Conservation (phyloP, 2,113 vertebrate genomes). For the Sturnira hondurensis region DNA sequence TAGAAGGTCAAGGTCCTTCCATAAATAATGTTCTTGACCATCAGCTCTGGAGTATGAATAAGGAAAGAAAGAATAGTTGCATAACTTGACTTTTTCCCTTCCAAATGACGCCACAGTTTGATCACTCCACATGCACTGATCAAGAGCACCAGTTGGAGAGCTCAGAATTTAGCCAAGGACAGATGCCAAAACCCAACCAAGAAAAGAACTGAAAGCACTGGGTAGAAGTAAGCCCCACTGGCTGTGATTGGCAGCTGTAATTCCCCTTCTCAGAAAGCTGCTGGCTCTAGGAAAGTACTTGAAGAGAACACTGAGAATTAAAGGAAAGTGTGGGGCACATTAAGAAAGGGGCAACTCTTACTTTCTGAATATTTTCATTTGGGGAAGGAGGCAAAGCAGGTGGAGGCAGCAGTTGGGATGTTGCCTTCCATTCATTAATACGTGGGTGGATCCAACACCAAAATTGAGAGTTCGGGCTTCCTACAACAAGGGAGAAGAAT, state of each 20-base stretch:
- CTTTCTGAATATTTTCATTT: slow-evolving; percentile 16
- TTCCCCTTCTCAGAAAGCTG: neutral
- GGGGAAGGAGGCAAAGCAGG: neutral
- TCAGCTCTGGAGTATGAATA: neutral
- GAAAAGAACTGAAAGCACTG: neutral
- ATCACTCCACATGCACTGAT: neutral
- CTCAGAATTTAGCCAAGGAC: neutral
- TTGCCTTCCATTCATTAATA: neutral
- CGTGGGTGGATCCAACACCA: neutral
- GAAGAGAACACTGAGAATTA: neutral
- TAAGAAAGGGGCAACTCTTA: neutral
- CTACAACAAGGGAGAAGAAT: neutral
- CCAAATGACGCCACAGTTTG: neutral
- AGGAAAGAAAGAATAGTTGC: neutral
- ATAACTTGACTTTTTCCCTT: slow-evolving; percentile 8
- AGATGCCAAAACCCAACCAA: neutral
- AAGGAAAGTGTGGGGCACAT: neutral
- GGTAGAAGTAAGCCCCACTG: neutral
- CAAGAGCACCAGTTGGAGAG: neutral
- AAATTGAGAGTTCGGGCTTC: neutral
- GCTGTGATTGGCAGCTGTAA: neutral
- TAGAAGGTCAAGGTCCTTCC: neutral
- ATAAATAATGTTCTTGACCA: neutral
- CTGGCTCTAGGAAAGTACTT: neutral
- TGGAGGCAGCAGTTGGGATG: neutral